Evolutionary conservation across 2,888 invertebrate species (phyloP), one percentile per base, ranked within the genome.

Genomic region (Fragum fragum): DNA sequence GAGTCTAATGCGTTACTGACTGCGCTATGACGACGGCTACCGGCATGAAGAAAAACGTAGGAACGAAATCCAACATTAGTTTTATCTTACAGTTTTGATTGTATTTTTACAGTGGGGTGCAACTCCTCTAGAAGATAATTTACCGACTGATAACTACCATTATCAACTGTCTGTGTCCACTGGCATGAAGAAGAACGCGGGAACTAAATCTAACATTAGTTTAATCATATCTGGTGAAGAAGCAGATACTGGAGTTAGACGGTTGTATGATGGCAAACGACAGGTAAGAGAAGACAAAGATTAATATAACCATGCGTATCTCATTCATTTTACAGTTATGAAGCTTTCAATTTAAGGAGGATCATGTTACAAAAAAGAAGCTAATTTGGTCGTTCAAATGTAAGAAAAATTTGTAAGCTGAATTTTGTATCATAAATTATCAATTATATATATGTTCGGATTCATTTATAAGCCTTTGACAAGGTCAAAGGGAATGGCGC

Each of bases 131-230:
- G 93, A 93, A 28, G 95, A 95, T 88, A 95, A 95, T 88, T 91
- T 95, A 32, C 94, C 95, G 1, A 91, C 93, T 0, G 95, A 95
- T 81, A 93, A 89, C 76, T 95, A 95, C 86, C 92, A 94, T 78
- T 95, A 95, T 88, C 94, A 95, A 83, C 79, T 95, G 47, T 91
- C 94, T 0, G 94, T 95, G 11, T 92, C 93, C 85, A 95, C 95
- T 0, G 95, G 95, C 1, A 86, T 92, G 68, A 91, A 91, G 76
- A 89, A 93, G 78, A 87, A 90, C 28, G 87, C 93, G 0, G 92
- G 91, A 14, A 94, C 94, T 1, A 90, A 87, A 52, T 94, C 94
- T 21, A 91, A 90, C 74, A 83, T 94, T 69, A 92, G 93, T 72
- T 91, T 94, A 78, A 93, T 94, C 66, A 84, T 94, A 29, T 94